Base-by-base conservation (phyloP, 2,113 vertebrate genomes). In the Fregetta grallaria region DNA sequence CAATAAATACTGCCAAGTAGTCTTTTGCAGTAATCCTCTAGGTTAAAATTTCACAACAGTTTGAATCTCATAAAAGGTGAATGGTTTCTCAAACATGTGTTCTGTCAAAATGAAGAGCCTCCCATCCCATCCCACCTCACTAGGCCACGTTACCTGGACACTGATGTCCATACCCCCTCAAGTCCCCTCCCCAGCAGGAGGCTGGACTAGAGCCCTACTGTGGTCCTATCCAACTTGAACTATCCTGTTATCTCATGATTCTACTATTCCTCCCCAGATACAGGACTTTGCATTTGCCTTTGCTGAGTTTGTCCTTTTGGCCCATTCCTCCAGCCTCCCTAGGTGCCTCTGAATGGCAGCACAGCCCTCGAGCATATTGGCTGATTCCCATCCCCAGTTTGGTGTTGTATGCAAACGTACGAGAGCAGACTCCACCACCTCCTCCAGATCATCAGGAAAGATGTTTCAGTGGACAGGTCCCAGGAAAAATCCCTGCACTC, bases 321-420 rank as follows among this genome's bases (percentile, higher is more conserved):
- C 27, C 29, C 23, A 38, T 66, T 42, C 16, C 52, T 78, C 30
- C 56, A 88, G 67, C 38, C 56, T 70, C 2, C 0, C 9, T 12
- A 36, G 30, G 25, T 80, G 38, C 13, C 22, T 63, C n/a, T n/a
- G 62, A 44, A 62, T 27, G 21, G 40, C 62, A 73, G n/a, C 61
- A 36, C 9, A 77, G 16, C 32, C 34, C 58, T 50, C 0, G 0
- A 68, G 19, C 10, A 5, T 20, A 14, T 3, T 40, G 70, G 8
- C n/a, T n/a, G 49, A 53, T 26, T 88, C 42, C n/a, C 13, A 9
- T 1, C 17, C 19, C 14, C 6, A 26, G 3, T 20, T 40, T 58
- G 29, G 16, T 53, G 20, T 18, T 34, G 15, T 50, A 22, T 26
- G 17, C 19, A 86, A 68, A 59, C 9, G 10, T 63, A 49, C 27